These are phyloP conservation scores for Oreochromis aureus DNA, from an alignment of 2,113 vertebrate genomes.

Conservation along the genomic window DNA sequence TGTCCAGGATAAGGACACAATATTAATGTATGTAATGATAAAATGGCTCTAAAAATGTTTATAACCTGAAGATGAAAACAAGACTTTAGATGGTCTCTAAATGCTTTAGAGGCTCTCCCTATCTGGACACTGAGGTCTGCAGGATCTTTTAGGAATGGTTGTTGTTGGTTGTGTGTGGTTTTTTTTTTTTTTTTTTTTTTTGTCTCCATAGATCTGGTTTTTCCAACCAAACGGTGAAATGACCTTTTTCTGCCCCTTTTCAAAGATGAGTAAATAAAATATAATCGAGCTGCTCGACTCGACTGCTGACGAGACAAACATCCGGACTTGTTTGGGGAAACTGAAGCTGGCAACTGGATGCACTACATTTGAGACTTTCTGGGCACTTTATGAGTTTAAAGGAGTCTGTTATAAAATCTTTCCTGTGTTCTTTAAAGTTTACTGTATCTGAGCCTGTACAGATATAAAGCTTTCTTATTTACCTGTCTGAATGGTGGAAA, in stretches of 20 bases:
- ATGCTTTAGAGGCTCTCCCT: background rate
- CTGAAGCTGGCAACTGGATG: background rate
- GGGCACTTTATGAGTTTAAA: background rate
- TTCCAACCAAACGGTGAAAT: background rate
- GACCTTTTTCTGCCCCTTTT: background rate
- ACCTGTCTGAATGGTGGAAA: background rate
- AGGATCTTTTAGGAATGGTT: background rate
- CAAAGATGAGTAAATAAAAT: background rate
- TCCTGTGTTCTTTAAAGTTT: background rate
- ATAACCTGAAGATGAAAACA: fast-evolving
- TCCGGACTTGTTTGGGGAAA: background rate
- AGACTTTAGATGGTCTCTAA: background rate
- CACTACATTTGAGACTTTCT: background rate
- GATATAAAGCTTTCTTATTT: background rate
- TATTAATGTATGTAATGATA: fast-evolving
- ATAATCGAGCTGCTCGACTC: background rate
- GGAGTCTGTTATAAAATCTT: background rate
- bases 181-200: background rate
- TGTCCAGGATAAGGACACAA: background rate
- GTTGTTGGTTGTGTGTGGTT: background rate
- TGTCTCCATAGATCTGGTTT: fast-evolving
- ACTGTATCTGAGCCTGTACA: background rate
- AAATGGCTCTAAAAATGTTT: background rate
- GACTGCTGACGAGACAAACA: background rate
- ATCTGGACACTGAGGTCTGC: background rate